Evolutionary conservation across 2,113 vertebrate species (phyloP).

Genomic region (Campylomormyrus tamandua): DNA sequence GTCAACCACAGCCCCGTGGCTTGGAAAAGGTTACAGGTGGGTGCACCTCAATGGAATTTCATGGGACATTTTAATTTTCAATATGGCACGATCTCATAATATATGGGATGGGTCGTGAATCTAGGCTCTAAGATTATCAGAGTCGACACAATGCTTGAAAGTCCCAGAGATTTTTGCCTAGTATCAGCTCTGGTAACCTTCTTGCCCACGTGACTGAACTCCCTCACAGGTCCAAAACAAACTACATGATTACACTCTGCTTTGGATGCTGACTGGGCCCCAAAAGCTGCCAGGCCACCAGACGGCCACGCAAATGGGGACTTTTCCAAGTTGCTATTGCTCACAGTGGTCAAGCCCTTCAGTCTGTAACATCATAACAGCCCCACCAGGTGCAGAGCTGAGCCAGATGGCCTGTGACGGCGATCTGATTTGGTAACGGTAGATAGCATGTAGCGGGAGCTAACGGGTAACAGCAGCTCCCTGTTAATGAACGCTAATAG

Average conservation of each 20-base stretch:
- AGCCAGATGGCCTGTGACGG: background rate
- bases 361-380: background rate
- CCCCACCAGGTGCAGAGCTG: background rate
- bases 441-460: background rate
- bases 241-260: conserved; percentile 56
- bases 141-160: background rate
- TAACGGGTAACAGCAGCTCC: background rate
- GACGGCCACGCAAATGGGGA: background rate
- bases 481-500: background rate
- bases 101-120: background rate
- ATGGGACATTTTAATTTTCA: background rate
- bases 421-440: background rate
- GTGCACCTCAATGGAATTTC: background rate
- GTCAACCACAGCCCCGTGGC: conserved; percentile 28
- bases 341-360: background rate
- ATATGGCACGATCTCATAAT: background rate
- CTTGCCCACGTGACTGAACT: conserved; percentile 34
- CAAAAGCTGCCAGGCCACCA: background rate
- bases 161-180: background rate
- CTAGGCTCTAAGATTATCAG: background rate
- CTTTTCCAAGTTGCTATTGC: background rate
- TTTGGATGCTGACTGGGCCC: conserved; percentile 39
- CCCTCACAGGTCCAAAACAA: conserved; percentile 27
- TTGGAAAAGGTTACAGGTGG: background rate
- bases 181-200: conserved; percentile 34